Conservation (phyloP, 2,113 vertebrate genomes). For the Nothobranchius kuhntae region DNA sequence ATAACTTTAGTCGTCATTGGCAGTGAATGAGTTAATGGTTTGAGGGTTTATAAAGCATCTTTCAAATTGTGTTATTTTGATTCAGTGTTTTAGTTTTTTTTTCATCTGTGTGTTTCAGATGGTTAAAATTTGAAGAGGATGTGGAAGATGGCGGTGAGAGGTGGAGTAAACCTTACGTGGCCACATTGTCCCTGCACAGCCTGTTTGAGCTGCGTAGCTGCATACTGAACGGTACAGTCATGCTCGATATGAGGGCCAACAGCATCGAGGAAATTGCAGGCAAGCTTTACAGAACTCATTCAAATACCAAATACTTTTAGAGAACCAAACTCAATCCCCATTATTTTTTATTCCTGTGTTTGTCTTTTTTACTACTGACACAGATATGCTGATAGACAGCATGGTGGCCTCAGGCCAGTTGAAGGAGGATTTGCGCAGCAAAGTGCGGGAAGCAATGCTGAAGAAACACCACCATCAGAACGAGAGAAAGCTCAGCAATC, state of each 20-base stretch:
- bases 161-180: slow-evolving; percentile 96
- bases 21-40: background rate
- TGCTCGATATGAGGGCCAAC: slow-evolving; percentile 96
- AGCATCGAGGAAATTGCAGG: slow-evolving; percentile 94
- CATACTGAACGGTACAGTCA: slow-evolving; percentile 93
- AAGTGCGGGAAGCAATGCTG: slow-evolving; percentile 90
- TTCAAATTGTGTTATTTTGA: background rate
- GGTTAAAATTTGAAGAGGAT: slow-evolving; percentile 94
- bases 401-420: slow-evolving; percentile 93
- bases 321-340: background rate
- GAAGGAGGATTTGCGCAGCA: slow-evolving; percentile 84
- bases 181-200: slow-evolving; percentile 92
- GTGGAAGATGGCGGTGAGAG: slow-evolving; percentile 95
- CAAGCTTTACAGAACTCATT: slow-evolving; percentile 44
- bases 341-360: slow-evolving; percentile 2
- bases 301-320: background rate
- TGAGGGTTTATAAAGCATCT: background rate
- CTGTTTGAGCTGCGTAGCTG: slow-evolving; percentile 93
- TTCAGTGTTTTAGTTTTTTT: background rate
- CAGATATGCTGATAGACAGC: slow-evolving; percentile 94
- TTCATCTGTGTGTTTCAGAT: slow-evolving; percentile 70
- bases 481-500: slow-evolving; percentile 91
- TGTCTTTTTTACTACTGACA: background rate
- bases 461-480: slow-evolving; percentile 96
- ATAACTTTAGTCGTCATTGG: no score